Percentiles rank a stretch among this genome's conserved stretches.
Conservation (phyloP, 1,140 invertebrate genomes). For the Drosophila pseudoananassae region DNA sequence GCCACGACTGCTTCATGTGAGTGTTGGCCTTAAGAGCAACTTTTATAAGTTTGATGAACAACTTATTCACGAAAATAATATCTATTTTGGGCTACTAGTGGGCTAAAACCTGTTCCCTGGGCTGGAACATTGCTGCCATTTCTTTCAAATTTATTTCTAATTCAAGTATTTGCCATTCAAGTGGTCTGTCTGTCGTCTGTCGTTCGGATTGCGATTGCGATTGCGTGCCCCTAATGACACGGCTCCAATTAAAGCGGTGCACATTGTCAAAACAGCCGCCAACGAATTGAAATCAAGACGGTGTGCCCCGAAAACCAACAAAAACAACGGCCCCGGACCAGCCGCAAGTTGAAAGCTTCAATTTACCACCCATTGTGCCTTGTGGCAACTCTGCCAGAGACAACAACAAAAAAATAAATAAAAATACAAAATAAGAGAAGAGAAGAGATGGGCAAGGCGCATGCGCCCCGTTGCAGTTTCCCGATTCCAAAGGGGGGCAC, state of each 20-base stretch:
- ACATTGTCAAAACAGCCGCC: slow-evolving; percentile 77
- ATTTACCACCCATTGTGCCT: slow-evolving; percentile 78
- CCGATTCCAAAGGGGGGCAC: slow-evolving; percentile 9
- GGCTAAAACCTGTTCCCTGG: neutral
- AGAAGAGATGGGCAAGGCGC: slow-evolving; percentile 22
- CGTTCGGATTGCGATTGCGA: slow-evolving; percentile 21
- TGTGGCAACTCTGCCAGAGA: slow-evolving; percentile 55
- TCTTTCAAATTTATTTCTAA: slow-evolving; percentile 11
- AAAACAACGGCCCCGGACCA: slow-evolving; percentile 5
- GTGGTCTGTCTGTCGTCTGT: neutral
- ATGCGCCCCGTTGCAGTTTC: slow-evolving; percentile 33
- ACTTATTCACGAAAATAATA: no score
- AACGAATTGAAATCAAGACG: slow-evolving; percentile 66
- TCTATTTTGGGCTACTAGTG: no score
- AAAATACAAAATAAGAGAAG: slow-evolving; percentile 10
- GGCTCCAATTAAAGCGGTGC: slow-evolving; percentile 74
- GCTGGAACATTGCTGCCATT: neutral
- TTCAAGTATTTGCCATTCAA: slow-evolving; percentile 2
- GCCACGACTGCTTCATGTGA: slow-evolving; percentile 88
- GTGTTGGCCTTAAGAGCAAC: neutral
- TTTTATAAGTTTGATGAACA: no score
- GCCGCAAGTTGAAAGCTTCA: slow-evolving; percentile 74
- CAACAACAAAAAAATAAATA: neutral
- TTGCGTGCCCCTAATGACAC: slow-evolving; percentile 76
- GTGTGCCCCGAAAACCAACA: slow-evolving; percentile 10